phyloP scores from a whole-genome alignment of 2,113 vertebrate species.

The Haemorhous mexicanus region DNA sequence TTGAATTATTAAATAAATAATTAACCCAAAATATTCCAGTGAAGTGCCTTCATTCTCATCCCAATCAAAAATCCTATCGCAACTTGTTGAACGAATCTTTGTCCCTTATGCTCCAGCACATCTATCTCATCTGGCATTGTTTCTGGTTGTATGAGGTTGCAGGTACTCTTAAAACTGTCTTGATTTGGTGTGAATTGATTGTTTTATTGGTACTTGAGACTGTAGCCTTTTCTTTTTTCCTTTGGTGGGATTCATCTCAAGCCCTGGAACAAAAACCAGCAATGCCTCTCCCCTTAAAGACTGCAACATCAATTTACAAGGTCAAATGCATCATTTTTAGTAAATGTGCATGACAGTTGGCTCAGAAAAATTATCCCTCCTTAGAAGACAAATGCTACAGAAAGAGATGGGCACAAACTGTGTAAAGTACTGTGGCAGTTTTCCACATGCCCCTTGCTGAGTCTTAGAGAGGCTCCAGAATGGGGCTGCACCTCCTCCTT shows the following conservation, averaged over 20 bases:
- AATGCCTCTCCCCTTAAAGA: not conserved
- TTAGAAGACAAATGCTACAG: not conserved
- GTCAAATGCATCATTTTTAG: not conserved
- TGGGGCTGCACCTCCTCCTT: accelerated
- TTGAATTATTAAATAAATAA: not conserved
- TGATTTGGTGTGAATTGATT: not conserved
- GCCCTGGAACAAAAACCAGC: not conserved
- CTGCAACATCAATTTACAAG: not conserved
- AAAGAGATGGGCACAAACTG: not conserved
- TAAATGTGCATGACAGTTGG: not conserved
- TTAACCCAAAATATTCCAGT: not conserved
- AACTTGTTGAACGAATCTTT: not conserved
- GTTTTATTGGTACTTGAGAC: not conserved
- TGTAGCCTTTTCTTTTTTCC: not conserved
- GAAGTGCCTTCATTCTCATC: not conserved
- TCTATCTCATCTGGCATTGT: not conserved
- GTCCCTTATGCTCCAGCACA: not conserved
- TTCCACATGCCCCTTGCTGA: accelerated
- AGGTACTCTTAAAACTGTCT: not conserved
- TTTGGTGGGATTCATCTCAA: not conserved
- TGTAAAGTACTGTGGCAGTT: not conserved
- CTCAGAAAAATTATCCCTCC: not conserved
- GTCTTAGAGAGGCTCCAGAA: not conserved
- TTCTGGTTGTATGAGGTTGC: not conserved
- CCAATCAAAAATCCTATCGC: not conserved